Percentiles rank a stretch among this genome's conserved stretches.
Evolutionary conservation across 2,888 invertebrate species (phyloP).

Genomic region (Eristalinus sepulchralis): DNA sequence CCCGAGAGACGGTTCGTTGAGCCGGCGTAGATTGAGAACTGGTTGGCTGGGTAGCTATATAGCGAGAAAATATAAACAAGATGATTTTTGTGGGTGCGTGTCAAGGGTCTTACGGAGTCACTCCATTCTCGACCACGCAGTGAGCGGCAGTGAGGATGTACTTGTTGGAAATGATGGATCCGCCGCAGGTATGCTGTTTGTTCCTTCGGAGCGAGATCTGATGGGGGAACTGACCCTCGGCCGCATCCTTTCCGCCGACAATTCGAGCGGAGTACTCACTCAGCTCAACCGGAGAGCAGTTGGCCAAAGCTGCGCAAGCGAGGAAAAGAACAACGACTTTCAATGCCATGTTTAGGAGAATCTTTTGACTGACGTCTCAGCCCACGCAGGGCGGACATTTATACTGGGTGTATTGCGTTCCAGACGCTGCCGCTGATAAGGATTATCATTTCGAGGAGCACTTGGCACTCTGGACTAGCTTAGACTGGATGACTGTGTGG

Average conservation of each 20-base stretch:
- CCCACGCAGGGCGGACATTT: conserved; percentile 2
- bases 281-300: not conserved
- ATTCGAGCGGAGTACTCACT: conserved; percentile 70
- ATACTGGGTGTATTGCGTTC: conserved; percentile 15
- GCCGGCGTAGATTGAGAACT: conserved; percentile 75
- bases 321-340: conserved; percentile 21
- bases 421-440: not conserved
- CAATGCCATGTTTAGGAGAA: conserved; percentile 25
- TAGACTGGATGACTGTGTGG: conserved; percentile 16
- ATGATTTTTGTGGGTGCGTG: not conserved
- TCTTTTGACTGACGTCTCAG: conserved; percentile 15
- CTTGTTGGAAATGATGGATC: conserved; percentile 75
- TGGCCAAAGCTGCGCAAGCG: conserved; percentile 1
- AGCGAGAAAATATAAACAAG: not conserved
- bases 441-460: conserved; percentile 20
- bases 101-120: conserved; percentile 43
- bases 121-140: conserved; percentile 75
- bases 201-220: conserved; percentile 77
- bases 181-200: conserved; percentile 76
- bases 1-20: conserved; percentile 71
- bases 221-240: conserved; percentile 78
- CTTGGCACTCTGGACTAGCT: conserved; percentile 1
- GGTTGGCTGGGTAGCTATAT: conserved; percentile 70
- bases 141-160: conserved; percentile 78
- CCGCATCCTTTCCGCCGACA: conserved; percentile 78